Conservation (phyloP, 2,113 vertebrate genomes). For the Psephotus haematonotus region DNA sequence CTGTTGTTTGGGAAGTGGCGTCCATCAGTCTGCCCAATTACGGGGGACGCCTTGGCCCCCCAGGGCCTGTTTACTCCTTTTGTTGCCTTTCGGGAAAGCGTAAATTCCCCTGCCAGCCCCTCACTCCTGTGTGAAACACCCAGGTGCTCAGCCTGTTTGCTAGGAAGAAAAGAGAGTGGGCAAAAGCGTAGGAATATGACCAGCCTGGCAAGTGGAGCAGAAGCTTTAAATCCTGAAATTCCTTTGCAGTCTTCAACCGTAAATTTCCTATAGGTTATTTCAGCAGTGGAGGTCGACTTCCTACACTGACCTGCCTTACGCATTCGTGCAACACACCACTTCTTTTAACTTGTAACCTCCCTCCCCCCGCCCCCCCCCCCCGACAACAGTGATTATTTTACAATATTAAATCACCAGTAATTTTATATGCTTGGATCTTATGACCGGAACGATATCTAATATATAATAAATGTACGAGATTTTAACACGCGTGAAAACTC, state of each 20-base stretch:
- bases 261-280: slow-evolving; percentile 76
- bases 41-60: slow-evolving; percentile 48
- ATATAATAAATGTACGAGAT: not conserved
- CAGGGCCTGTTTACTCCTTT: slow-evolving; percentile 58
- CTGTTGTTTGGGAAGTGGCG: slow-evolving; percentile 65
- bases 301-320: slow-evolving; percentile 31
- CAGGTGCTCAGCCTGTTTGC: not conserved
- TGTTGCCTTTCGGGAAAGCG: slow-evolving; percentile 49
- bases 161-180: not conserved
- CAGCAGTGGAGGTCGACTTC: slow-evolving; percentile 61
- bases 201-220: slow-evolving; percentile 64
- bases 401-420: slow-evolving; percentile 14
- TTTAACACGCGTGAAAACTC: not conserved
- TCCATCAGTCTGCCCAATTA: slow-evolving; percentile 72
- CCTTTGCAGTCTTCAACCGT: slow-evolving; percentile 77
- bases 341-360: not conserved
- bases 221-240: slow-evolving; percentile 73
- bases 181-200: slow-evolving; percentile 1
- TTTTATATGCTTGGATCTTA: not conserved
- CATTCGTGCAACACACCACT: not conserved
- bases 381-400: not conserved
- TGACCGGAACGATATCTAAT: not conserved
- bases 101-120: slow-evolving; percentile 12
- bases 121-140: slow-evolving; percentile 27
- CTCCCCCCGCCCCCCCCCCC: not conserved